Base-by-base conservation (phyloP, 2,888 invertebrate species). In the Pseudococcus jackbeardsleyi region DNA sequence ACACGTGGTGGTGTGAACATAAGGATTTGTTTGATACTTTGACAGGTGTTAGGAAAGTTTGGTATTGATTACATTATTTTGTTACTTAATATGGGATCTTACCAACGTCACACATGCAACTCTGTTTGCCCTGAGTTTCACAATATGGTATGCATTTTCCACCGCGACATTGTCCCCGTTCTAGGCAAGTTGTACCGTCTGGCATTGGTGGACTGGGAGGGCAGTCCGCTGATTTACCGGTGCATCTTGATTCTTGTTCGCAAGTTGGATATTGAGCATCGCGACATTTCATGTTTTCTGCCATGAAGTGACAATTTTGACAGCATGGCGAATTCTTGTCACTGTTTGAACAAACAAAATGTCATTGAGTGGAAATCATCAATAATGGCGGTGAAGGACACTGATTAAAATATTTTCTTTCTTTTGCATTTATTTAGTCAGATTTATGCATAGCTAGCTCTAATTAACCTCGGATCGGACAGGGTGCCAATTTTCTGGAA, bases 261-360 rank as follows among this genome's bases (percentile, higher is more conserved):
- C 98, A 98, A 39, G 97, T 97, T 0, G 96, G 95, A 91, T 96
- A 95, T 91, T 97, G 97, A 0, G 97, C 96, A 91, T 97, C 97
- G 86, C 97, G 94, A 91, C 98, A 98, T 91, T 96, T 96, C 72
- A 96, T 94, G 12, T 95, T 96, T 6, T 94, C 93, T 85, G 95
- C 94, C 93, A 98, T 97, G 91, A 95, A 97, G 91, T 96, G 95
- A 91, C 99, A 99, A 90, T 95, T 95, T 91, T 96, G 95, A 91
- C 99, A 99, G 91, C 99, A 99, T 6, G 98, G 97, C 0, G 97
- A 97, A 92, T 99, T 99, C 92, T 97, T 97, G 91, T 98, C 98
- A 91, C 98, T 98, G 91, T 54, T 54, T 17, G n/a, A 54, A 89
- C 92, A 91, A 89, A 79, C n/a, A 88, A 90, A 89, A 3, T 9